Evolutionary conservation across 1,140 invertebrate species (phyloP).

Genomic region (Melipona quadrifasciata): DNA sequence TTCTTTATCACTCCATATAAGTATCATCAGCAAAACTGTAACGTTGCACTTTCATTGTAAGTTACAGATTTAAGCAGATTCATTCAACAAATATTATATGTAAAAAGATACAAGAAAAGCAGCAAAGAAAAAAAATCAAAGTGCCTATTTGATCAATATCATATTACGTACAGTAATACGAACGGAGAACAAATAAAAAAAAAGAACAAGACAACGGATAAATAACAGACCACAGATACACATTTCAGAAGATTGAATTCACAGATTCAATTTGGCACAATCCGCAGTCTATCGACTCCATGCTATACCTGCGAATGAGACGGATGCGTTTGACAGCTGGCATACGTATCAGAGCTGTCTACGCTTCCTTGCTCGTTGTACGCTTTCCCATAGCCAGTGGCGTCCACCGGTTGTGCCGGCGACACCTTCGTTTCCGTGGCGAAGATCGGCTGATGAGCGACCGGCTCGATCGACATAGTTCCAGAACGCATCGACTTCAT

Average conservation of each 20-base stretch:
- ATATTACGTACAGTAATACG: background rate
- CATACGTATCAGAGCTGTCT: slow-evolving; percentile 95
- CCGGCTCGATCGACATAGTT: background rate
- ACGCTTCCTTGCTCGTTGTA: slow-evolving; percentile 88
- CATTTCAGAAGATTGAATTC: background rate
- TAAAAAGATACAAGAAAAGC: background rate
- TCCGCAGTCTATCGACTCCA: background rate
- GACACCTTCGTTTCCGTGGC: slow-evolving; percentile 58
- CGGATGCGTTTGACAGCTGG: slow-evolving; percentile 97
- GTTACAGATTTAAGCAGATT: background rate
- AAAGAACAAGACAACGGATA: background rate
- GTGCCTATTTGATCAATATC: background rate
- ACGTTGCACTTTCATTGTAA: too few species aligned
- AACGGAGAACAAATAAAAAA: background rate
- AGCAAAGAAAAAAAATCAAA: background rate
- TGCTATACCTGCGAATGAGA: slow-evolving; percentile 87
- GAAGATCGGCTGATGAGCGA: slow-evolving; percentile 8
- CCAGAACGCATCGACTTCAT: slow-evolving; percentile 84
- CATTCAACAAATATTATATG: background rate
- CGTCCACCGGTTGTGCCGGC: slow-evolving; percentile 52
- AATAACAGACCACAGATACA: background rate
- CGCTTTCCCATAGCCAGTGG: slow-evolving; percentile 73
- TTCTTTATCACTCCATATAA: too few species aligned
- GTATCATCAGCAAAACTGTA: too few species aligned
- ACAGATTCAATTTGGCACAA: background rate